Evolutionary conservation across 2,888 invertebrate genomes (phyloP), one percentile per base, ranked within the genome.

Genomic region (Odontothrips loti): DNA sequence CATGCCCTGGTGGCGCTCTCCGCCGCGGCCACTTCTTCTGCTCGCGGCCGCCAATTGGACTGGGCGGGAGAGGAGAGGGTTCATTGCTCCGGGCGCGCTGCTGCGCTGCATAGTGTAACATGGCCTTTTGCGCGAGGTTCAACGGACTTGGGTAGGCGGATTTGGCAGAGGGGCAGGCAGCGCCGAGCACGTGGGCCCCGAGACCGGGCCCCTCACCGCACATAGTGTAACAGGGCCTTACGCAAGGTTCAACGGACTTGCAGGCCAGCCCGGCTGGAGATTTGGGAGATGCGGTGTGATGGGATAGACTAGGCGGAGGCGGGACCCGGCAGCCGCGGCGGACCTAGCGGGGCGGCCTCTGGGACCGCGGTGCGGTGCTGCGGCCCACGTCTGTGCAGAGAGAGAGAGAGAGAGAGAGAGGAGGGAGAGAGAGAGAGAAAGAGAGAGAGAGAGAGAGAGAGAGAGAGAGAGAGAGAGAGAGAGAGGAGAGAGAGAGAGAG

Each of bases 241-340:
- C 58, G 58, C 58, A 58, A 58, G 58, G 58, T 58, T 58, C 58
- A 58, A 58, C 58, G 58, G 58, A 58, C 58, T 15, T 58, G 58
- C 17, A 15, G 58, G 58, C 58, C 20, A 58, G 17, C 58, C 17
- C 4, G 15, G 58, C 58, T 20, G 58, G 6, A 15, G 58, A 58
- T 58, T 58, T 1, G 58, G 58, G 58, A 17, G 58, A 20, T 9
- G 17, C 20, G 15, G 58, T 58, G 58, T 20, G 58, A 20, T 20
- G 58, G 58, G 17, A 20, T 58, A 15, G 58, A 15, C 12, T 58
- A 20, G 58, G 68, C 27, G 68, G 23, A 9, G 68, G 68, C 27
- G 23, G 23, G 68, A 27, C 27, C 23, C 23, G 68, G 68, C 68
- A 2, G 27, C 23, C 6, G 27, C 6, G 58, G 58, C 58, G n/a